phyloP scores from a whole-genome alignment of 2,888 invertebrate genomes.

The Dyspetes luteomarginatus region DNA sequence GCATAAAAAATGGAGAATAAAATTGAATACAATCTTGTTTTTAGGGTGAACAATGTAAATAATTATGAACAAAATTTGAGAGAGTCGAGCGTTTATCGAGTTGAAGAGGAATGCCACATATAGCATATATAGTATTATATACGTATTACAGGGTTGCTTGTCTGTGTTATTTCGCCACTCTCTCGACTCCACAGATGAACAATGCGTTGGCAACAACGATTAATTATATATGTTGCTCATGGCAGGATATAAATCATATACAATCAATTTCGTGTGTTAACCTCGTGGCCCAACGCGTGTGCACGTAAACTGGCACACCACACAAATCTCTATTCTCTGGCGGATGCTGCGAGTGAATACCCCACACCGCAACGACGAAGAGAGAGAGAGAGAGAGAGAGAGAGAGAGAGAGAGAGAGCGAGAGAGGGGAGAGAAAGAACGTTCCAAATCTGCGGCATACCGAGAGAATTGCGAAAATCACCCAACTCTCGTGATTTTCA shows the following conservation, averaged over 20 bases:
- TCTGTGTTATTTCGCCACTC: constrained; percentile 14
- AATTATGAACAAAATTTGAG: too few relatives aligned
- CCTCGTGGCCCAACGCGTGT: constrained; percentile 20
- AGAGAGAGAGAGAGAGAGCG: neutral
- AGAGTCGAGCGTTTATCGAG: neutral
- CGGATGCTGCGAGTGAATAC: constrained; percentile 18
- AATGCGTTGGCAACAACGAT: constrained; percentile 77
- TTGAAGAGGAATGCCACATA: neutral
- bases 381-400: neutral
- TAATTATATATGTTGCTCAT: constrained; percentile 79
- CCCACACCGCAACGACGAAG: neutral
- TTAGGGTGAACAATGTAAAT: too few relatives aligned
- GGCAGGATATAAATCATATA: constrained; percentile 79
- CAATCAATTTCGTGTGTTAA: constrained; percentile 76
- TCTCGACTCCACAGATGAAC: constrained; percentile 67
- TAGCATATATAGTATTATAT: constrained; percentile 3
- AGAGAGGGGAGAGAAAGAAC: neutral
- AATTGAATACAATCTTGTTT: too few relatives aligned
- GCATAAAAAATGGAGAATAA: too few relatives aligned
- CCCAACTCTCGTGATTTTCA: constrained; percentile 59
- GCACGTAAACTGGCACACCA: constrained; percentile 46
- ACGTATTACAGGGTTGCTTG: neutral
- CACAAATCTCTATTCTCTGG: constrained; percentile 39
- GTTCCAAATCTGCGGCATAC: constrained; percentile 52
- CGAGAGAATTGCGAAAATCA: constrained; percentile 60